Percentiles rank a stretch among this genome's conserved stretches.
Conservation (phyloP, 2,797 vertebrate genomes). For the Philypnodon macrostomus region DNA sequence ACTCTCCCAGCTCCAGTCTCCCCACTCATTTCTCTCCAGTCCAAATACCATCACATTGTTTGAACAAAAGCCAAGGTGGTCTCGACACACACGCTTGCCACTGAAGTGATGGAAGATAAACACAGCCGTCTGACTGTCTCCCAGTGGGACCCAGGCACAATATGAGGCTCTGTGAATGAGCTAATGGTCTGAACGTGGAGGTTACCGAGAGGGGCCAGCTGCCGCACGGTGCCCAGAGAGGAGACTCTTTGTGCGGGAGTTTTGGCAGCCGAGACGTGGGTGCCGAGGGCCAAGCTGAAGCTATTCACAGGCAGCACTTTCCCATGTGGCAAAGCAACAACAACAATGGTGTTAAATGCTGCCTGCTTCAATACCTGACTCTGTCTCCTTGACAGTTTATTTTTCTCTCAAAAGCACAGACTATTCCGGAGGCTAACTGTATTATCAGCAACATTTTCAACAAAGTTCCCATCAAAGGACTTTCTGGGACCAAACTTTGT, state of each 20-base stretch:
- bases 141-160: conserved; percentile 16
- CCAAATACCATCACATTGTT: conserved; percentile 50
- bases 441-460: conserved; percentile 4
- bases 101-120: conserved; percentile 57
- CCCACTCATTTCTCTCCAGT: conserved; percentile 21
- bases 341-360: conserved; percentile 26
- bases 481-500: neutral
- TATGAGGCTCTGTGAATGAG: conserved; percentile 15
- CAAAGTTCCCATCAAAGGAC: neutral
- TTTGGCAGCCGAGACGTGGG: conserved; percentile 40
- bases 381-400: neutral
- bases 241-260: conserved; percentile 52
- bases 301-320: conserved; percentile 43
- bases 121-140: conserved; percentile 38
- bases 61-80: conserved; percentile 35
- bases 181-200: conserved; percentile 17
- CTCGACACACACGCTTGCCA: conserved; percentile 53
- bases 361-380: conserved; percentile 2
- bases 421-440: neutral
- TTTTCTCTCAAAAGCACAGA: neutral
- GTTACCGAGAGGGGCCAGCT: conserved; percentile 31
- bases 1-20: conserved; percentile 28
- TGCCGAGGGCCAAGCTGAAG: conserved; percentile 34
- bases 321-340: conserved; percentile 45
- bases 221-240: conserved; percentile 36